phyloP scores from a whole-genome alignment of 2,888 invertebrate genomes.

The Incurvaria masculella region DNA sequence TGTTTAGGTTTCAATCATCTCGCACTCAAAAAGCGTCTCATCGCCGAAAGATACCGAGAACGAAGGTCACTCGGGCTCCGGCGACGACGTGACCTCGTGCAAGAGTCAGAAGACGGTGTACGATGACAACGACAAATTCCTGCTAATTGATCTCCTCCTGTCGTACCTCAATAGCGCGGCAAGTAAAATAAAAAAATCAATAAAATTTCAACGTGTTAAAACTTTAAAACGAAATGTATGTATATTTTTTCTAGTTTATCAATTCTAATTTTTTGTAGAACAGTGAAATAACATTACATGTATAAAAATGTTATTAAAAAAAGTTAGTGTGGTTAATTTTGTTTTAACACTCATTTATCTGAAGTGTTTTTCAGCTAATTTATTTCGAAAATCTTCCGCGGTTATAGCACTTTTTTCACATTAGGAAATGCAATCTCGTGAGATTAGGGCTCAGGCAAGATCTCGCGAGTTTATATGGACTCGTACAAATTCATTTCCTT shows the following conservation, averaged over 20 bases:
- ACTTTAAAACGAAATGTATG: not conserved
- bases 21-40: constrained; percentile 9
- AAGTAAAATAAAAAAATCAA: constrained; percentile 26
- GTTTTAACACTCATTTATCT: too few species aligned
- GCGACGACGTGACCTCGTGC: constrained; percentile 34
- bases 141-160: constrained; percentile 59
- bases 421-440: too few species aligned
- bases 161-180: constrained; percentile 65
- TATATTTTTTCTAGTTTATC: constrained; percentile 6
- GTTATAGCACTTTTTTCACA: too few species aligned
- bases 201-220: not conserved
- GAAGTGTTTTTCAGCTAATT: too few species aligned
- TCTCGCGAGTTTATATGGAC: too few species aligned
- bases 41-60: constrained; percentile 3
- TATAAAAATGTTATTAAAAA: too few species aligned
- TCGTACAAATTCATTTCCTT: too few species aligned
- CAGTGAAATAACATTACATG: not conserved
- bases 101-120: constrained; percentile 44
- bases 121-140: constrained; percentile 52
- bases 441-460: too few species aligned
- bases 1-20: not conserved
- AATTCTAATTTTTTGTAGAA: constrained; percentile 5
- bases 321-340: too few species aligned
- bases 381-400: too few species aligned
- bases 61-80: constrained; percentile 22